phyloP scores from a whole-genome alignment of 2,888 invertebrate genomes.

The Neocrepidodera transversa region DNA sequence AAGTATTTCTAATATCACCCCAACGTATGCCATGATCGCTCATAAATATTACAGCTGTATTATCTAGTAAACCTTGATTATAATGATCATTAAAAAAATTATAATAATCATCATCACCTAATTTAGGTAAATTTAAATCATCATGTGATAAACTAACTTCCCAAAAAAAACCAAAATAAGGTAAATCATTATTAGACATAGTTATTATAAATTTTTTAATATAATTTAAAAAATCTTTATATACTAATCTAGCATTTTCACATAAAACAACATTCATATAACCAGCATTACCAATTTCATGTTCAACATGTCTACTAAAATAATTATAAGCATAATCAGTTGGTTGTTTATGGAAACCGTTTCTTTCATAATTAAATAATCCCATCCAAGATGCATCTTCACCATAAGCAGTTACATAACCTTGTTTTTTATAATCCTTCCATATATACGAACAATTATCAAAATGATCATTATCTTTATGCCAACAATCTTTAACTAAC shows the following conservation, averaged over 20 bases:
- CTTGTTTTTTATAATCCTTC: slow-evolving; percentile 73
- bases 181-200: slow-evolving; percentile 53
- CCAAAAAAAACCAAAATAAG: slow-evolving; percentile 82
- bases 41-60: slow-evolving; percentile 74
- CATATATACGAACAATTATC: slow-evolving; percentile 81
- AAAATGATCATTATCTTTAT: slow-evolving; percentile 60
- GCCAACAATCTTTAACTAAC: slow-evolving; percentile 69
- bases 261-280: slow-evolving; percentile 11
- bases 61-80: slow-evolving; percentile 67
- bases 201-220: slow-evolving; percentile 14
- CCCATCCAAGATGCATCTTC: slow-evolving; percentile 78
- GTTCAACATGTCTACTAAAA: slow-evolving; percentile 13
- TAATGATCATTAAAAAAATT: slow-evolving; percentile 68
- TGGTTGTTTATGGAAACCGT: slow-evolving; percentile 75
- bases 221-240: slow-evolving; percentile 16
- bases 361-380: slow-evolving; percentile 77
- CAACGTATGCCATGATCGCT: slow-evolving; percentile 84
- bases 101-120: slow-evolving; percentile 70
- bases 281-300: slow-evolving; percentile 6
- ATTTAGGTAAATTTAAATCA: slow-evolving; percentile 70
- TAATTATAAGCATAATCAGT: slow-evolving; percentile 63
- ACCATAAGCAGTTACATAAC: slow-evolving; percentile 80
- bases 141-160: slow-evolving; percentile 80
- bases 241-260: slow-evolving; percentile 1
- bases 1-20: slow-evolving; percentile 71